A percentile compares a stretch with the other conserved stretches of the same genome.
phyloP scores from a whole-genome alignment of 2,888 invertebrate genomes.

The Hesperia comma region DNA sequence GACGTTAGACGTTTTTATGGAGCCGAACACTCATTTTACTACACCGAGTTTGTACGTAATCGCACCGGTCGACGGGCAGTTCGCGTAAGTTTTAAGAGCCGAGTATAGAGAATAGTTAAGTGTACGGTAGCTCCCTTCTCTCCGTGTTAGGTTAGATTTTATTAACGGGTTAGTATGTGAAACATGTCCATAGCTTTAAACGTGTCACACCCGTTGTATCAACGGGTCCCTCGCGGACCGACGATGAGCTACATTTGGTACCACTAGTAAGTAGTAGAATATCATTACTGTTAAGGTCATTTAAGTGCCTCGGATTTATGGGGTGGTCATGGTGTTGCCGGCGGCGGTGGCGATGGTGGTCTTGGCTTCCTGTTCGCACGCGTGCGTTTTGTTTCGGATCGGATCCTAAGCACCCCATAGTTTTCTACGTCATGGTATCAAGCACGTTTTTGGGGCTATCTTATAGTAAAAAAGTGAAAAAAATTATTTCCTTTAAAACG shows the following conservation, averaged over 20 bases:
- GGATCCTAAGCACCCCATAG: background rate
- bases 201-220: slow-evolving; percentile 81
- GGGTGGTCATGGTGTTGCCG: slow-evolving; percentile 70
- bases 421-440: background rate
- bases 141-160: slow-evolving; percentile 79
- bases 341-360: slow-evolving; percentile 39
- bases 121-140: slow-evolving; percentile 77
- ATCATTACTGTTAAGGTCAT: slow-evolving; percentile 82
- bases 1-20: slow-evolving; percentile 73
- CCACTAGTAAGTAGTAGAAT: slow-evolving; percentile 79
- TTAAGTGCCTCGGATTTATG: slow-evolving; percentile 80
- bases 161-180: slow-evolving; percentile 75
- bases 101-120: slow-evolving; percentile 72
- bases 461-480: too few species aligned
- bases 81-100: slow-evolving; percentile 74
- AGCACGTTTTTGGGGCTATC: background rate
- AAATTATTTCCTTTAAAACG: too few species aligned
- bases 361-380: slow-evolving; percentile 34
- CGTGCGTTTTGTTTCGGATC: background rate
- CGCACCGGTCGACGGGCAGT: slow-evolving; percentile 76
- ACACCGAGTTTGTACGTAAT: slow-evolving; percentile 79
- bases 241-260: slow-evolving; percentile 75
- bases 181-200: slow-evolving; percentile 84
- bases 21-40: slow-evolving; percentile 74
- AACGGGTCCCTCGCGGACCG: slow-evolving; percentile 75